Conservation (phyloP, 2,113 vertebrate genomes). For the Capricornis sumatraensis region DNA sequence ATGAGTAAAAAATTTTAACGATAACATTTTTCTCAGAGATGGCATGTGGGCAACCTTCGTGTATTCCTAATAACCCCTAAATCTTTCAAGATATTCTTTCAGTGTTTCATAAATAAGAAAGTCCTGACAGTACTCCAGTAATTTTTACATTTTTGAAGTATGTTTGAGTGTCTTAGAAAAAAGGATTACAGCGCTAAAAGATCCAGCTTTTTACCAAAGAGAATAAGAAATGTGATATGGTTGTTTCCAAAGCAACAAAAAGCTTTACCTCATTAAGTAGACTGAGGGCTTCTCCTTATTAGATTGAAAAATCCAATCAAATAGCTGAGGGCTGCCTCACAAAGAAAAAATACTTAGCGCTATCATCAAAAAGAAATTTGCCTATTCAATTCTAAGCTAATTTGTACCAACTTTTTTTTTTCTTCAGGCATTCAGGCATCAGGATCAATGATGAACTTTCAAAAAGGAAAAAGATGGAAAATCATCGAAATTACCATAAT, state of each 20-base stretch:
- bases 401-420: conserved; percentile 37
- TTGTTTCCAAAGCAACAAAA: conserved; percentile 45
- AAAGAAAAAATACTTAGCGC: not conserved
- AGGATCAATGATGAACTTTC: conserved; percentile 7
- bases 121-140: not conserved
- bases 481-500: not conserved
- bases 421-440: conserved; percentile 23
- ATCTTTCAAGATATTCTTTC: not conserved
- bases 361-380: not conserved
- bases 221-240: not conserved
- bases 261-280: not conserved
- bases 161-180: conserved; percentile 18
- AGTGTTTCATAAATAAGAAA: conserved; percentile 28
- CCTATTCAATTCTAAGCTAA: conserved; percentile 18
- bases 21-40: not conserved
- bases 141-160: not conserved
- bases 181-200: not conserved
- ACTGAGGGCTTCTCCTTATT: not conserved
- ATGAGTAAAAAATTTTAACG: not conserved
- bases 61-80: not conserved
- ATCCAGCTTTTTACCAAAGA: conserved; percentile 17
- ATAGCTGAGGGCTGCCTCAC: not conserved
- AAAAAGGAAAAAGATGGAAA: conserved; percentile 24
- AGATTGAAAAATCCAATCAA: not conserved
- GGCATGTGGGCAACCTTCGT: not conserved